phyloP scores from a whole-genome alignment of 2,888 invertebrate genomes.

The Epinotia brunnichana region DNA sequence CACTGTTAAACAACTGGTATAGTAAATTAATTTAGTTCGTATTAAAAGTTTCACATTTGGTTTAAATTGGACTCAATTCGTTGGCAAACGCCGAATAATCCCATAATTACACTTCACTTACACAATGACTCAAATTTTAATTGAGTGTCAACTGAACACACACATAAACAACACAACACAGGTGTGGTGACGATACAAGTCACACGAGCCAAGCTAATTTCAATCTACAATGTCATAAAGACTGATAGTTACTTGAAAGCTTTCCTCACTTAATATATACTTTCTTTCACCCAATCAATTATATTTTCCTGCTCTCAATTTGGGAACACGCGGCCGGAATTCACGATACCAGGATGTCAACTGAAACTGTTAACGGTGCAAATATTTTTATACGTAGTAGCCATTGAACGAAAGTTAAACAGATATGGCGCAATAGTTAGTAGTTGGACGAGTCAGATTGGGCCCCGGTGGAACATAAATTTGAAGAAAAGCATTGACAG shows the following conservation, averaged over 20 bases:
- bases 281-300: not conserved
- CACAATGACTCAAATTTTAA: not conserved
- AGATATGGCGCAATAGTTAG: not conserved
- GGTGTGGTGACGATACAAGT: not conserved
- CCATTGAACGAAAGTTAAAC: not conserved
- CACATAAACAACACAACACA: not conserved
- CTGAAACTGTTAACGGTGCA: not conserved
- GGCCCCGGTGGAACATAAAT: not conserved
- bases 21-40: not conserved
- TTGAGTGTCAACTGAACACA: not conserved
- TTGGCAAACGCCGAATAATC: not conserved
- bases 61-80: not conserved
- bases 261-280: too few relatives aligned
- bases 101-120: not conserved
- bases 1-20: not conserved
- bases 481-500: too few relatives aligned
- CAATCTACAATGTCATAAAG: not conserved
- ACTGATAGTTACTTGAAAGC: too few relatives aligned
- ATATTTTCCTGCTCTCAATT: not conserved
- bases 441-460: not conserved
- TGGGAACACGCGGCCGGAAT: not conserved
- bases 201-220: not conserved
- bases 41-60: not conserved
- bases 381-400: not conserved
- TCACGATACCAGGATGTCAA: not conserved